Base-by-base conservation (phyloP, 2,797 vertebrate genomes). In the Liasis olivaceus region DNA sequence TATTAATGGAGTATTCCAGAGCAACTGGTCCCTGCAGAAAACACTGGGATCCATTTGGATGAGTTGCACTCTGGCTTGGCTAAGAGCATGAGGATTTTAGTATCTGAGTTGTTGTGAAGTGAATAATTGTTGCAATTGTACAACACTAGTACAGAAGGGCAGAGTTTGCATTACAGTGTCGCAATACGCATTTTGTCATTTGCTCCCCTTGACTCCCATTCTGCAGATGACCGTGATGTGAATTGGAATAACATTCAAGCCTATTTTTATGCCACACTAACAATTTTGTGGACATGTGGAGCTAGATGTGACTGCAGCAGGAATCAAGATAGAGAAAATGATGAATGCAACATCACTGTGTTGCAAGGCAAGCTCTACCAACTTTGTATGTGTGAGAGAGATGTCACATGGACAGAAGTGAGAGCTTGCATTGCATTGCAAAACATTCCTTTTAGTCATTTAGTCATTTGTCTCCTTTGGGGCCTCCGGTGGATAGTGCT, bases 251-350 rank as follows among this genome's bases (percentile, higher is more conserved):
- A 88, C 64, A 28, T 91, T 59, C 89, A 84, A 90, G 11, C 36
- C 85, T 64, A 90, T 88, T 93, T 93, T 58, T 91, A 4, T 93
- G 54, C 20, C 88, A 69, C 69, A 63, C 94, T 92, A 94, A 1
- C 63, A 0, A 54, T 94, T 86, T 92, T 77, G 59, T 90, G 63
- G 2, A 0, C 62, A 92, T 89, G 47, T 51, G 47, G 69, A 2
- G 31, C 5, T 77, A 77, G 31, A 77, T 77, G 5, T 36, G 31
- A 77, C 15, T 77, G 6, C 0, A 7, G 0, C 0, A 28, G 11
- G 9, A 58, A 58, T 58, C 56, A 58, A 2, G 14, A 69, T 3
- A 42, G 15, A 69, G 3, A 69, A 69, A 31, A 69, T 15, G 66
- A 69, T 31, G 14, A 69, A 69, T 69, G n/a, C 11, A 64, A 12